Base-by-base conservation (phyloP, 35 echinoderm and acorn worm genomes). In the Heliocidaris tuberculata region DNA sequence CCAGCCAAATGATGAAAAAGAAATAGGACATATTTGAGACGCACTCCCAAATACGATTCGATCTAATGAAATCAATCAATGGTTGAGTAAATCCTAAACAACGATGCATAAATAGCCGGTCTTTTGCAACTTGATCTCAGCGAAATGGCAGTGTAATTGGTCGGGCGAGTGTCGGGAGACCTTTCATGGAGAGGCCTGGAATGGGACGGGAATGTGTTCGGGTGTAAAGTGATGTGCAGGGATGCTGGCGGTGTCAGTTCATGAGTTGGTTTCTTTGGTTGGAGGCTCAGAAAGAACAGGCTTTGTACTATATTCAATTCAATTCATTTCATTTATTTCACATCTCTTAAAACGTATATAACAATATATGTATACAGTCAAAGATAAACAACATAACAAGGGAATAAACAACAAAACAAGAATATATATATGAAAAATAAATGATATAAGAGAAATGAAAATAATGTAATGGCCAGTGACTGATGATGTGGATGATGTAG, bases 141-240 rank as follows among this genome's bases (percentile, higher is more conserved):
- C 87, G 87, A 48, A 89, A 89, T 89, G 31, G 87, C 31, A 48
- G 17, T 48, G 87, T 89, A 89, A 89, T 89, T 89, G 87, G 31
- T 19, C 87, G 87, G 31, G 47, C 15, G 31, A 89, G 87, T 89
- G 87, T 89, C 47, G 87, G 47, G 87, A 89, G 47, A 89, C 31
- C 87, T 47, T 89, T 48, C 87, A 89, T 47, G 87, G 87, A 47
- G 87, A 48, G 48, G 48, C 29, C 13, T 50, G 48, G 50, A 93
- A 93, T 59, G 50, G 56, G 50, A 59, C 27, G 21, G n/a, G 91
- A 59, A 93, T 93, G 91, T 93, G 16, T 59, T 50, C 50, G 50
- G 91, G 91, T 93, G 91, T 31, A 93, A 93, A 93, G 91, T 93
- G 91, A 93, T 93, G 87, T 48, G 0, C 31, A 32, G 31, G 32